phyloP scores from a whole-genome alignment of 2,113 vertebrate genomes.

The Paramisgurnus dabryanus region DNA sequence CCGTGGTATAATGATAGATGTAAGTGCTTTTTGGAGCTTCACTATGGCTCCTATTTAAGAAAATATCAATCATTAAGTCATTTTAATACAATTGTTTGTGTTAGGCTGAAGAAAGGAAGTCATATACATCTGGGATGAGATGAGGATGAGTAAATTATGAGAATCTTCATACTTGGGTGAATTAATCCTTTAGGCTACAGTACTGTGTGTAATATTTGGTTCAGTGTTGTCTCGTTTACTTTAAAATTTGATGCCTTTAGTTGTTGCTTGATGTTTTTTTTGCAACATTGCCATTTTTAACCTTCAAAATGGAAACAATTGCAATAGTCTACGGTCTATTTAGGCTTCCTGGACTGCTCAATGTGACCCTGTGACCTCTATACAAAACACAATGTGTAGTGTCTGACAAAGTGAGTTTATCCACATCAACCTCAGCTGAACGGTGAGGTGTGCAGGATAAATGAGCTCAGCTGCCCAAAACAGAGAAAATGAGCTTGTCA shows the following conservation, averaged over 20 bases:
- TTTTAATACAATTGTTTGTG: too few species aligned
- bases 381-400: slow-evolving; percentile 10
- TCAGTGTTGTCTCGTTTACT: not conserved
- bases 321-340: not conserved
- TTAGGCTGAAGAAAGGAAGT: too few species aligned
- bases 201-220: too few species aligned
- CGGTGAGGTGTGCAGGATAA: slow-evolving; percentile 3
- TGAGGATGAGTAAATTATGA: too few species aligned
- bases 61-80: too few species aligned
- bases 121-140: too few species aligned
- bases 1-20: too few species aligned
- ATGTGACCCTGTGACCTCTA: not conserved
- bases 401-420: slow-evolving; percentile 8
- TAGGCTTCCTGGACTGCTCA: not conserved
- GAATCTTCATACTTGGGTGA: too few species aligned
- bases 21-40: too few species aligned
- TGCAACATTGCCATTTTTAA: not conserved
- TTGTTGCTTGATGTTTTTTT: not conserved
- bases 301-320: not conserved
- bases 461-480: not conserved
- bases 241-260: not conserved
- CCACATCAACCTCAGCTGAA: slow-evolving; percentile 5
- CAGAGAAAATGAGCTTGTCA: slow-evolving; percentile 12
- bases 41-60: too few species aligned
- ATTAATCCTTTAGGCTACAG: too few species aligned